Base-by-base conservation (phyloP, 1,140 invertebrate genomes). In the Cydia amplana region DNA sequence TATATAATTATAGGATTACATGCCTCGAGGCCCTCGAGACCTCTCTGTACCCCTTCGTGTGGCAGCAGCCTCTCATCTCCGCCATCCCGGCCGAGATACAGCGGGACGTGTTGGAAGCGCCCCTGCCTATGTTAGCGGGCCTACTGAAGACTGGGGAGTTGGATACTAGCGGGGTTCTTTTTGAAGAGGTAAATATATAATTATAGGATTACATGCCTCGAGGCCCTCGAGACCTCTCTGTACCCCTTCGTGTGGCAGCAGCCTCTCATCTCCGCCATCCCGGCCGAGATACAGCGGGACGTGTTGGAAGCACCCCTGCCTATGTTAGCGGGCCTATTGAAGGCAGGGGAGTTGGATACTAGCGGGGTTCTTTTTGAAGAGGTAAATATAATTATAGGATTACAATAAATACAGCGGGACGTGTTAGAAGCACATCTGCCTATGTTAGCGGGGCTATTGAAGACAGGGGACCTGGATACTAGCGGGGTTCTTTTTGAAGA, bases 201-300 rank as follows among this genome's bases (percentile, higher is more conserved):
- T n/a, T n/a, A n/a, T n/a, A n/a, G n/a, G n/a, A n/a, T n/a, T n/a
- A n/a, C n/a, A n/a, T n/a, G n/a, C n/a, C n/a, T n/a, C n/a, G n/a
- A n/a, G n/a, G n/a, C n/a, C n/a, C n/a, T n/a, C n/a, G n/a, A n/a
- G 77, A 94, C 94, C 46, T 93, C 96, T n/a, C 88, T 98, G 20
- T 97, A 96, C 91, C 96, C 97, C 23, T 97, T 97, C 85, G 93
- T 93, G 18, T 97, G 97, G 97, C 96, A 96, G 73, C 96, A 97
- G 83, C 96, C 96, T 0, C 94, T 97, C 49, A 95, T 97, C 36
- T 95, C 96, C 2, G 94, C 96, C 60, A 90, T 97, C n/a, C 96
- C 97, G 0, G 83, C 94, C 6, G 93, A 94, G 73, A 94, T 97
- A 80, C 92, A 95, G 77, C 88, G 95, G 70, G 96, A 96, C 76